Evolutionary conservation across 2,888 invertebrate genomes (phyloP).

Genomic region (Cerastis leucographa): DNA sequence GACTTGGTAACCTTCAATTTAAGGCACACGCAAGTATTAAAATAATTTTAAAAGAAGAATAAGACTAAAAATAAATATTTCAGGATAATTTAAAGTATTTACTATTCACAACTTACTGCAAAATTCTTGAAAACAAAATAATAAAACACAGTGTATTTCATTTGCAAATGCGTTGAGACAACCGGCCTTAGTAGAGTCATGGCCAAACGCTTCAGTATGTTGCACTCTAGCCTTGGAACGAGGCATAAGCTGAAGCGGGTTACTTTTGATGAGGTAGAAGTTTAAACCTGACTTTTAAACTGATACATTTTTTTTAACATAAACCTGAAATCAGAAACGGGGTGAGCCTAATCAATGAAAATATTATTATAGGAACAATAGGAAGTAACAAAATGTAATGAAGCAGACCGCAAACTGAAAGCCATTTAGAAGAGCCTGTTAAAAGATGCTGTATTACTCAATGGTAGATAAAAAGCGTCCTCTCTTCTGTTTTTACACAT

Average conservation of each 20-base stretch:
- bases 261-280: not conserved
- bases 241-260: conserved; percentile 46
- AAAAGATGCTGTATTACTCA: not conserved
- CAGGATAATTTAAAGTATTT: not conserved
- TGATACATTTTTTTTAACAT: not conserved
- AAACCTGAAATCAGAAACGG: not conserved
- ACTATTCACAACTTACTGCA: conserved; percentile 22
- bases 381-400: not conserved
- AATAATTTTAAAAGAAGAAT: not conserved
- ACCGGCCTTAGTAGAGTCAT: conserved; percentile 64
- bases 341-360: not conserved
- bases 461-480: not conserved
- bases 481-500: not conserved
- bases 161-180: conserved; percentile 48
- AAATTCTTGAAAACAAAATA: conserved; percentile 25
- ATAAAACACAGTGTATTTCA: conserved; percentile 38
- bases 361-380: not conserved
- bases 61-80: conserved; percentile 1
- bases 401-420: not conserved
- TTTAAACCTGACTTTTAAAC: not conserved
- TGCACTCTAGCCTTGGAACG: conserved; percentile 67
- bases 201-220: conserved; percentile 77
- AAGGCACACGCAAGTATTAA: not conserved
- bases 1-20: not conserved
- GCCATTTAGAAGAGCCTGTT: not conserved